Evolutionary conservation across 2,888 invertebrate genomes (phyloP).

Genomic region (Microctonus aethiopoides): DNA sequence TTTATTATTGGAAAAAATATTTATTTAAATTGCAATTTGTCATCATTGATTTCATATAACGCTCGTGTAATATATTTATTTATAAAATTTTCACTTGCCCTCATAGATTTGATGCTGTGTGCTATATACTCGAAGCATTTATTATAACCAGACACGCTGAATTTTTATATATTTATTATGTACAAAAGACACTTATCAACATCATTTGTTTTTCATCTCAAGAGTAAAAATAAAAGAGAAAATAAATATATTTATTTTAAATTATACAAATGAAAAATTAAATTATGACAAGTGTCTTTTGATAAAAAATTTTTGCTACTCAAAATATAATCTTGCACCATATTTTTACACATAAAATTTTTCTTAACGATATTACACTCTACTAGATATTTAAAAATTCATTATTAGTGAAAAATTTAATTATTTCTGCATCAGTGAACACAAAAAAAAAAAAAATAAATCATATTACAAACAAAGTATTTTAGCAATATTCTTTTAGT

Average conservation of each 20-base stretch:
- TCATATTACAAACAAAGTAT: not conserved
- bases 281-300: slow-evolving; percentile 6
- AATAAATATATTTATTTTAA: not conserved
- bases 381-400: slow-evolving; percentile 6
- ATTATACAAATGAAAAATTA: not conserved
- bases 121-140: slow-evolving; percentile 18
- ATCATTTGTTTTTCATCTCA: not conserved
- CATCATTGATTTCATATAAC: slow-evolving; percentile 17
- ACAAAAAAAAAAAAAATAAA: not conserved
- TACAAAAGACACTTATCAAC: not conserved
- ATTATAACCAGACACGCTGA: slow-evolving; percentile 5
- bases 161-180: slow-evolving; percentile 5
- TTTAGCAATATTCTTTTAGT: not conserved
- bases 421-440: not conserved
- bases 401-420: not conserved
- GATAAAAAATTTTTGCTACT: not conserved
- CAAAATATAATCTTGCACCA: slow-evolving; percentile 10
- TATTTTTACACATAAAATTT: slow-evolving; percentile 2
- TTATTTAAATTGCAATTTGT: slow-evolving; percentile 3
- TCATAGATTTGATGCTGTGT: slow-evolving; percentile 16
- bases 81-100: slow-evolving; percentile 14
- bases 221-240: not conserved
- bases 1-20: not conserved
- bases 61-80: slow-evolving; percentile 11
- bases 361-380: not conserved